Evolutionary conservation across 2,113 vertebrate species (phyloP), one percentile per base, ranked within the genome.

Genomic region (Saccopteryx bilineata): DNA sequence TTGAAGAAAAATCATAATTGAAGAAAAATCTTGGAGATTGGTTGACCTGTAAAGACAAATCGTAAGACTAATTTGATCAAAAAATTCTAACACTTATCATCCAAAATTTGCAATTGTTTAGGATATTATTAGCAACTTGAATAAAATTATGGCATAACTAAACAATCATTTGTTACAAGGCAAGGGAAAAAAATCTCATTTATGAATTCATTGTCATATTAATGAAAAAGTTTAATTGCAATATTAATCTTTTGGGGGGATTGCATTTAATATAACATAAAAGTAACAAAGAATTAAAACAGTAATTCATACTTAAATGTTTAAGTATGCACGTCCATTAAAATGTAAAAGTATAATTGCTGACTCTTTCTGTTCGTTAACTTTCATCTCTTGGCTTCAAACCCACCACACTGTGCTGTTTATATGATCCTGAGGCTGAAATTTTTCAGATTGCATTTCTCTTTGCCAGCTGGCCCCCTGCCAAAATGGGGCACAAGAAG

Each of bases 241-340:
- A 60, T 79, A 83, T 24, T 80, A 81, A 58, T 61, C 52, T 76
- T 78, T 58, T 56, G 18, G 8, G 50, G 18, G 2, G 18, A 83
- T 19, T 69, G 13, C 5, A 92, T 69, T 80, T 65, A 12, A n/a
- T 33, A 84, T 69, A 75, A 18, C 60, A 18, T 23, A 81, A 14
- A 92, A 86, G 90, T 52, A 14, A 87, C 86, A 18, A 85, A 94
- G 7, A 65, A 5, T 89, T 74, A 91, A 96, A 46, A 79, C 24
- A 69, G 8, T 63, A 93, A 92, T 54, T 76, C 28, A 48, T 39
- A 58, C 18, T 81, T 93, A 63, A 50, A 71, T 0, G 63, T 63
- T 8, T 56, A 18, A 61, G n/a, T 78, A 24, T 18, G 1, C 17
- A 6, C 65, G 23, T 63, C 81, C 52, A 18, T 66, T 94, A 60